phyloP scores from a whole-genome alignment of 1,140 invertebrate species.

The Drosophila burlai region DNA sequence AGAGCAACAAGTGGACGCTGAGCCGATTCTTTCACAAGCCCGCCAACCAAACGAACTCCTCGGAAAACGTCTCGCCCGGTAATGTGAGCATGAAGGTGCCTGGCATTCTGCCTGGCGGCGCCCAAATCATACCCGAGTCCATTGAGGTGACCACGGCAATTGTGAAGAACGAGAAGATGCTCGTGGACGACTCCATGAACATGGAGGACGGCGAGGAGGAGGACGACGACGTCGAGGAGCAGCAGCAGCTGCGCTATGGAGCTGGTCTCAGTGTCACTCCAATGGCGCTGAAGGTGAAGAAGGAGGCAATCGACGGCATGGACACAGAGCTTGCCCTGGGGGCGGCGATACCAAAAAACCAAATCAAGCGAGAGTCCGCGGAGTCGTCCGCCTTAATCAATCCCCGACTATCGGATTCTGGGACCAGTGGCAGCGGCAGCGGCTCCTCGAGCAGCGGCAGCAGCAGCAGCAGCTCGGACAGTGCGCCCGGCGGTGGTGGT shows the following conservation, averaged over 20 bases:
- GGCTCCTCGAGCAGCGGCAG: conserved; percentile 38
- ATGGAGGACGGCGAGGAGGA: conserved; percentile 68
- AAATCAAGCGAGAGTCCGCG: conserved; percentile 63
- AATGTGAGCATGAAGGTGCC: conserved; percentile 77
- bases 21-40: conserved; percentile 77
- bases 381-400: conserved; percentile 14
- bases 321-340: conserved; percentile 37
- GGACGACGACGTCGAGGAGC: conserved; percentile 37
- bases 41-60: conserved; percentile 55
- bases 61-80: conserved; percentile 63
- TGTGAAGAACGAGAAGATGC: conserved; percentile 76
- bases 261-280: conserved; percentile 62
- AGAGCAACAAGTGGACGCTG: conserved; percentile 76
- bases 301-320: conserved; percentile 49
- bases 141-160: conserved; percentile 76
- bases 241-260: conserved; percentile 60
- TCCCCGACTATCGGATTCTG: conserved; percentile 59
- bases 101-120: conserved; percentile 71
- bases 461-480: conserved; percentile 67
- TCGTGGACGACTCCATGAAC: conserved; percentile 55
- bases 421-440: conserved; percentile 45
- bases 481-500: conserved; percentile 13
- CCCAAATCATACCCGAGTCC: conserved; percentile 80
- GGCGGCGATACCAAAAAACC: conserved; percentile 61
- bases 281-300: conserved; percentile 65